A percentile compares a stretch with the other conserved stretches of the same genome.
phyloP scores from a whole-genome alignment of 2,797 vertebrate species.

The Moxostoma hubbsi region DNA sequence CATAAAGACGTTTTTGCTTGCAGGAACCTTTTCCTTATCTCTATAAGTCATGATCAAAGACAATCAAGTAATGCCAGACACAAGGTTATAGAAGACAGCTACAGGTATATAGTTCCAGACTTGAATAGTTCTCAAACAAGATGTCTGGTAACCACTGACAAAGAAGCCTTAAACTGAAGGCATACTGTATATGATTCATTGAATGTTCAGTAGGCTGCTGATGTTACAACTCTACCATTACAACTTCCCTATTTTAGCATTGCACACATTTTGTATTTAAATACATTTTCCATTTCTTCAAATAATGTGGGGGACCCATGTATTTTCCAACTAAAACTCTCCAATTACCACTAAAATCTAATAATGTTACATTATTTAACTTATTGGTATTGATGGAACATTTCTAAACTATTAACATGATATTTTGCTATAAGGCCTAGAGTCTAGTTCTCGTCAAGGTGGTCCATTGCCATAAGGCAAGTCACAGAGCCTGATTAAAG shows the following conservation, averaged over 20 bases:
- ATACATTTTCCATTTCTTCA: neutral
- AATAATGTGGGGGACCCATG: neutral
- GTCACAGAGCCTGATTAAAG: slow-evolving; percentile 65
- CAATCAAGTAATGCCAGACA: neutral
- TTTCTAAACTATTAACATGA: neutral
- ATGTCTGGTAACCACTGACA: neutral
- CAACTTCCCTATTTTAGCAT: neutral
- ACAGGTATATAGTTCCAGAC: too few species aligned
- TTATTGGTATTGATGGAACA: neutral
- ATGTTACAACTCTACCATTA: neutral
- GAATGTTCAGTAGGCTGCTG: neutral
- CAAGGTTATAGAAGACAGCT: neutral
- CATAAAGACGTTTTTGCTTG: neutral
- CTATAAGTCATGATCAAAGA: neutral
- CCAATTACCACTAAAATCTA: too few species aligned
- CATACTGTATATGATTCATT: neutral
- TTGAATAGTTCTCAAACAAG: too few species aligned
- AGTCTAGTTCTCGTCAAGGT: slow-evolving; percentile 55
- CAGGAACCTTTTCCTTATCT: neutral
- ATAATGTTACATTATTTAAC: neutral
- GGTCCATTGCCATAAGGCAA: slow-evolving; percentile 55
- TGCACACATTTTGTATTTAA: neutral
- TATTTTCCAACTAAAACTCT: neutral
- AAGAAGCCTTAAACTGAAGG: neutral
- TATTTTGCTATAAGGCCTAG: slow-evolving; percentile 27